Evolutionary conservation across 2,888 invertebrate species (phyloP), one percentile per base, ranked within the genome.

Genomic region (Laspeyria flexula): DNA sequence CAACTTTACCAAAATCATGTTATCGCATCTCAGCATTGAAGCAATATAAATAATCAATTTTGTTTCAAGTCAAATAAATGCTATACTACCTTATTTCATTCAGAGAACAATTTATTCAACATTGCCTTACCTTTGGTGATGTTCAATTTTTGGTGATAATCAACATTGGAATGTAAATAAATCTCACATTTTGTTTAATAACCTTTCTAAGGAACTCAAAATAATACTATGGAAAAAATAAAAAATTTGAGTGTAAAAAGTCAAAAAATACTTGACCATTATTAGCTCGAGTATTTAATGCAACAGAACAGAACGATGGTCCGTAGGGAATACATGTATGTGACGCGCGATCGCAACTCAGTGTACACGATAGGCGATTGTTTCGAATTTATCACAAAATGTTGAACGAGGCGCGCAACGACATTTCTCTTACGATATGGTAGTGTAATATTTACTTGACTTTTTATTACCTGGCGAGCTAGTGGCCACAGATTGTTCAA

Each of bases 401-500:
- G 71, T 67, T 65, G 74, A 74, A 75, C 66, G 69, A 69, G 68
- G 60, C 81, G 79, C 83, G 80, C 56, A 55, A 68, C 75, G 76
- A 71, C 52, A 52, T 59, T 71, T 74, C 71, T 78, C 82, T 92
- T 91, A 93, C 71, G 88, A 92, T 90, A 93, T 92, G 92, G 93
- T 93, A 92, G 93, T 93, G 93, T 93, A 93, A 92, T 92, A 93
- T 93, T 93, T 93, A 93, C 91, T 92, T 92, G 93, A 93, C 91
- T 93, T 93, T 83, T 93, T 93, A 90, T 93, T 93, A 93, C 93
- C 93, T 93, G 93, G 93, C 92, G 93, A 93, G 93, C 93, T 93
- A 92, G 93, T 93, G 93, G 93, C 93, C 93, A 93, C 93, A 79
- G 93, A 93, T 93, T 93, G 93, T 93, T 93, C 93, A 93, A 93